Conservation (phyloP, 2,113 vertebrate species). For the Motacilla alba region DNA sequence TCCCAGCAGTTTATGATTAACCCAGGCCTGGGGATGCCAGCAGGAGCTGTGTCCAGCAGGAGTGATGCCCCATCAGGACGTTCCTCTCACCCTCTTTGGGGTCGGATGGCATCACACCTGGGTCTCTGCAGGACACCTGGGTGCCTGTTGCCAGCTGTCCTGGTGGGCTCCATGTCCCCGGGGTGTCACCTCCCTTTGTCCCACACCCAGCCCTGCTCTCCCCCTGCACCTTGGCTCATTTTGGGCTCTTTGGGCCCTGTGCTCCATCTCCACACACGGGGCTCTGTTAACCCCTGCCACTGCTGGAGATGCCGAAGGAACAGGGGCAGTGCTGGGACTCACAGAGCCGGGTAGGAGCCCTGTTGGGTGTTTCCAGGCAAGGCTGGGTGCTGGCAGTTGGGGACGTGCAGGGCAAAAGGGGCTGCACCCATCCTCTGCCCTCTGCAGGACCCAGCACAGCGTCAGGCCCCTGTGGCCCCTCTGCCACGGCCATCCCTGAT, state of each 20-base stretch:
- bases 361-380: not conserved
- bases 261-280: rapidly evolving
- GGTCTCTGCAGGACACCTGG: not conserved
- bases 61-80: not conserved
- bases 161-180: not conserved
- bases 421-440: not conserved
- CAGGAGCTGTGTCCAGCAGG: not conserved
- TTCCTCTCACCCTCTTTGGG: not conserved
- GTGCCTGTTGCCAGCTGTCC: not conserved
- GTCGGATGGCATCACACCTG: rapidly evolving
- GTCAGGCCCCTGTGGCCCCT: too few species aligned
- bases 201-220: not conserved
- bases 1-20: not conserved
- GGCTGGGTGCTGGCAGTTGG: not conserved
- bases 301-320: rapidly evolving
- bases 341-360: too few species aligned
- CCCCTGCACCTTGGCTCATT: not conserved
- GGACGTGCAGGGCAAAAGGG: not conserved
- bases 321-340: not conserved
- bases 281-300: rapidly evolving
- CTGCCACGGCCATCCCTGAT: rapidly evolving
- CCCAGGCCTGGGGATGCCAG: not conserved
- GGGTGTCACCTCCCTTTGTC: not conserved
- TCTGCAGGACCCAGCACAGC: not conserved
- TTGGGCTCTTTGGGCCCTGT: not conserved